phyloP scores from a whole-genome alignment of 1,140 invertebrate genomes.

The Heliconius nattereri region DNA sequence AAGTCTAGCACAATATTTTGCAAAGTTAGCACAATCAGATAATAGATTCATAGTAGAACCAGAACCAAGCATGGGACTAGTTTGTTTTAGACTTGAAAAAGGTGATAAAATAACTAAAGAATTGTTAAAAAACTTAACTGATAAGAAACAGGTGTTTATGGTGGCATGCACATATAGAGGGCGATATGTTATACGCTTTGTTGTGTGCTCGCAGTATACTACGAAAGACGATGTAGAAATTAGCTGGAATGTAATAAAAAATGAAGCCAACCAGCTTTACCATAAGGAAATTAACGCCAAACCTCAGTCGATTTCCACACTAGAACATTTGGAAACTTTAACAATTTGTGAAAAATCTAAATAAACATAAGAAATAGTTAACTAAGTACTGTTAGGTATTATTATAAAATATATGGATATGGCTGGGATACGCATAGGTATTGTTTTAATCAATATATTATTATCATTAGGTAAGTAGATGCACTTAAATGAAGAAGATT shows the following conservation, averaged over 20 bases:
- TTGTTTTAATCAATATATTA: slow-evolving; percentile 2
- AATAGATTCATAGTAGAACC: slow-evolving; percentile 89
- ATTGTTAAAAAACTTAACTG: slow-evolving; percentile 88
- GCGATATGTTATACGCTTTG: slow-evolving; percentile 90
- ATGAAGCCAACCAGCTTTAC: slow-evolving; percentile 73
- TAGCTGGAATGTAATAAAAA: slow-evolving; percentile 91
- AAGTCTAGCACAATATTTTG: slow-evolving; percentile 89
- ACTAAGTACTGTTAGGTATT: not conserved
- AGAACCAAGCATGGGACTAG: slow-evolving; percentile 89
- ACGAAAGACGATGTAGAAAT: slow-evolving; percentile 88
- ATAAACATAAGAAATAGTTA: slow-evolving; percentile 42
- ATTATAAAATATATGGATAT: slow-evolving; percentile 12
- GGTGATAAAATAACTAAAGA: slow-evolving; percentile 89
- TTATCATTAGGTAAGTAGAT: not conserved
- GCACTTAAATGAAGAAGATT: not conserved
- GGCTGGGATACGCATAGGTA: not conserved
- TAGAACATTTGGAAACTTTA: slow-evolving; percentile 58
- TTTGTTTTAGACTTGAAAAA: slow-evolving; percentile 93
- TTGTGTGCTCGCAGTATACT: slow-evolving; percentile 88
- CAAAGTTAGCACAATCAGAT: slow-evolving; percentile 85
- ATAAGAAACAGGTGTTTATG: slow-evolving; percentile 91
- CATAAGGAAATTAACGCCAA: slow-evolving; percentile 55
- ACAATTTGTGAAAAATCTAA: slow-evolving; percentile 75
- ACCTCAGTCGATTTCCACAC: slow-evolving; percentile 56
- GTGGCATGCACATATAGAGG: slow-evolving; percentile 87